Conservation (phyloP, 1,140 invertebrate genomes). For the Eumeta japonica region DNA sequence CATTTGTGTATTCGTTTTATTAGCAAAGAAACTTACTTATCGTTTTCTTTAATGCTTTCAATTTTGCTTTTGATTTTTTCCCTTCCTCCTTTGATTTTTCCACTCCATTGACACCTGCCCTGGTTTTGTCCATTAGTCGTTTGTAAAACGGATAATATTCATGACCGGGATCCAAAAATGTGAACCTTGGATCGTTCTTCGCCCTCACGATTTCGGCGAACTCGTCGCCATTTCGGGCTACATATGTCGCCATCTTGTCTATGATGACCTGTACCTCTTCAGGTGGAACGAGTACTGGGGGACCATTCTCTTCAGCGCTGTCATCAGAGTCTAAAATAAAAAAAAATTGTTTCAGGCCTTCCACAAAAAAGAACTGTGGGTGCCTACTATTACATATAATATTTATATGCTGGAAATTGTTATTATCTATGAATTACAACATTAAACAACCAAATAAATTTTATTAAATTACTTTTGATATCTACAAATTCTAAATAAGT, state of each 20-base stretch:
- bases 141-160: constrained; percentile 78
- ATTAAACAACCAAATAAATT: no score
- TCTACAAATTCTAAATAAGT: no score
- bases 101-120: constrained; percentile 29
- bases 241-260: constrained; percentile 94
- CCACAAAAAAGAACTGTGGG: no score
- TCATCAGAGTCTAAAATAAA: constrained; percentile 43
- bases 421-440: no score
- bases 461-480: no score
- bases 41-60: no score
- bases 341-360: no score
- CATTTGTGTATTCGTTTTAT: no score
- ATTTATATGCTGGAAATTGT: no score
- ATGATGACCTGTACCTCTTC: constrained; percentile 83
- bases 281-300: constrained; percentile 65
- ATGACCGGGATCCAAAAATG: constrained; percentile 73
- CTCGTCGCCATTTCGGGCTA: constrained; percentile 88
- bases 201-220: constrained; percentile 87
- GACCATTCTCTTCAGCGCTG: constrained; percentile 28
- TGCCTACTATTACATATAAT: no score
- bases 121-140: constrained; percentile 41
- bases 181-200: constrained; percentile 84
- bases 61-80: constrained; percentile 52
- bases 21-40: no score
- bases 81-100: constrained; percentile 51